Base-by-base conservation (phyloP, 2,888 invertebrate genomes). In the Acanthosepion pharaonis region DNA sequence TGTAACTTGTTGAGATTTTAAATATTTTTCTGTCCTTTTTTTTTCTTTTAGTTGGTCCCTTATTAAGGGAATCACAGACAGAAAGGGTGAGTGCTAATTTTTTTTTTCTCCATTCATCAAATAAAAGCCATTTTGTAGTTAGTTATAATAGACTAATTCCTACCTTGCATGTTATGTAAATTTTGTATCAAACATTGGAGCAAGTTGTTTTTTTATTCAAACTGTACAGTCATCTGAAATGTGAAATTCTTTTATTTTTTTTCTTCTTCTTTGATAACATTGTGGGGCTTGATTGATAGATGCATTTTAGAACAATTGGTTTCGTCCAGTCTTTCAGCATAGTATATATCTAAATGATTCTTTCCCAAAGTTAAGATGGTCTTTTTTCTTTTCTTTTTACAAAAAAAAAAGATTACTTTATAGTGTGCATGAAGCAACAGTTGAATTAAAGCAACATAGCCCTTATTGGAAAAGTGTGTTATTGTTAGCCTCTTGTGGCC, bases 1-100 rank as follows among this genome's bases (percentile, higher is more conserved):
- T 55, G n/a, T 15, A 28, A n/a, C 11, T 92, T 51, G 15, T 23
- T 9, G 15, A 20, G 20, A 91, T 94, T n/a, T 53, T 15, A 51
- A 91, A 6, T 78, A 91, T 64, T 55, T 94, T 92, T 49, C 15
- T 48, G 11, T 20, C 23, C 8, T 93, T 93, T 28, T 53, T 53
- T 51, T 93, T 93, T 53, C 28, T 93, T 93, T 51, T 48, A 93
- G 93, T 93, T 93, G 93, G 93, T 93, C 93, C 93, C 49, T 93
- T 93, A 93, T 93, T 93, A 93, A 93, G 93, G 48, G 93, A 93
- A n/a, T 28, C 93, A 20, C 93, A 93, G 48, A 93, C 93, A 51
- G 93, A 93, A 93, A 49, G 93, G 49, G 93, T 93, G 53, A 93
- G 93, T 92, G 51, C 33, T 78, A 18, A 1, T 78, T 9, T 78